These are phyloP conservation scores for Hiodon alosoides DNA, from an alignment of 2,113 vertebrate species.

Conservation along the genomic window DNA sequence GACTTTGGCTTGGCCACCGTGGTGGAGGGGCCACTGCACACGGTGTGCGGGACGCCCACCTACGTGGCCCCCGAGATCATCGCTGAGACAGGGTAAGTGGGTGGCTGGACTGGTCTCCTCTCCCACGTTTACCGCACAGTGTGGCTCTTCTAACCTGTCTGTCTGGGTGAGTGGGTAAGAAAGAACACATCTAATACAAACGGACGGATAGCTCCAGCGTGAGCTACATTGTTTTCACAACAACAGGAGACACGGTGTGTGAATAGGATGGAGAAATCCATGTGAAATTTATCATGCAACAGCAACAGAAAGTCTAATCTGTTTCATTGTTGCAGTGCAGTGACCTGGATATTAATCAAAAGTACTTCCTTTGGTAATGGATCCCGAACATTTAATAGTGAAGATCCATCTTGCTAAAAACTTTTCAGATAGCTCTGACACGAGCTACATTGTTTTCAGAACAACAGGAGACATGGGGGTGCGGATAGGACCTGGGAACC, in stretches of 20 bases:
- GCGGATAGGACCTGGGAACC: too few species aligned
- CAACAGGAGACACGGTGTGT: not conserved
- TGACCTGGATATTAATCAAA: not conserved
- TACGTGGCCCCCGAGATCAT: conserved; percentile 98
- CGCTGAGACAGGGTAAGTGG: conserved; percentile 80
- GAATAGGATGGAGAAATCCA: not conserved
- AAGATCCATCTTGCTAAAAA: not conserved
- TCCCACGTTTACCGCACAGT: too few species aligned
- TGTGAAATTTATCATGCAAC: not conserved
- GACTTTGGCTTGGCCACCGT: conserved; percentile 94
- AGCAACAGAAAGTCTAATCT: not conserved
- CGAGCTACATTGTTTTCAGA: too few species aligned
- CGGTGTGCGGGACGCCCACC: conserved; percentile 92
- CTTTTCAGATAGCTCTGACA: too few species aligned
- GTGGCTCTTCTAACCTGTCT: not conserved
- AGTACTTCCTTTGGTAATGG: not conserved
- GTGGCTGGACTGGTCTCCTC: too few species aligned
- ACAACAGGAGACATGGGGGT: too few species aligned
- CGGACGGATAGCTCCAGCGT: not conserved
- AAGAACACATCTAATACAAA: not conserved
- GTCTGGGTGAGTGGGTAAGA: not conserved
- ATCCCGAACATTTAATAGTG: not conserved
- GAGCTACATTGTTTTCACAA: not conserved
- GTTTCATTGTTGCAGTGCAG: not conserved
- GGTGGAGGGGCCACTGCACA: conserved; percentile 88